A percentile compares a stretch with the other conserved stretches of the same genome.
Evolutionary conservation across 2,888 invertebrate species (phyloP).

Genomic region (Drosophila hamatofila): DNA sequence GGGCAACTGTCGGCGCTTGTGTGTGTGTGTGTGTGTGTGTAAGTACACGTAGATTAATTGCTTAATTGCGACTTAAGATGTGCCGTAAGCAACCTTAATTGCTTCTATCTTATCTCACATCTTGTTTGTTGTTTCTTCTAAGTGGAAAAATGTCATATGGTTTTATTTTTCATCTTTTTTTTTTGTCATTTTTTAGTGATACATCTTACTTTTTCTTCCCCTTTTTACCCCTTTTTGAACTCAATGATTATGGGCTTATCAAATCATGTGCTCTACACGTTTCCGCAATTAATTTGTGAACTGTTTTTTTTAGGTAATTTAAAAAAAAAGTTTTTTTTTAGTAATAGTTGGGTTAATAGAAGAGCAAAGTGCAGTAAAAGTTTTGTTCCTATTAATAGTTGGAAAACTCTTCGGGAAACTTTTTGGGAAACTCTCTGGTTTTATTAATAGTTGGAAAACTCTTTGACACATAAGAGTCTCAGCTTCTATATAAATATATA

Average conservation of each 20-base stretch:
- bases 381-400: background rate
- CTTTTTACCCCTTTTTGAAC: background rate
- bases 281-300: slow-evolving; percentile 40
- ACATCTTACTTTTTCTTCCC: background rate
- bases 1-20: background rate
- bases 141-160: slow-evolving; percentile 48
- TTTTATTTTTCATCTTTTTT: slow-evolving; percentile 9
- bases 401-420: background rate
- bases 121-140: slow-evolving; percentile 30
- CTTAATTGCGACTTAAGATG: slow-evolving; percentile 44
- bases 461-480: no score
- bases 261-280: slow-evolving; percentile 29
- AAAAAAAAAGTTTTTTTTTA: background rate
- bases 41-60: slow-evolving; percentile 45
- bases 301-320: background rate
- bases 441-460: no score
- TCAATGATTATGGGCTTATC: slow-evolving; percentile 44
- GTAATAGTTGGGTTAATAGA: background rate
- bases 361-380: background rate
- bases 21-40: background rate
- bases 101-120: slow-evolving; percentile 53
- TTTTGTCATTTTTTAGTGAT: background rate
- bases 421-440: no score
- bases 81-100: slow-evolving; percentile 42
- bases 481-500: background rate